Percentiles rank a stretch among this genome's conserved stretches.
phyloP scores from a whole-genome alignment of 64 coral and sea anemone species.

The Orbicella faveolata region DNA sequence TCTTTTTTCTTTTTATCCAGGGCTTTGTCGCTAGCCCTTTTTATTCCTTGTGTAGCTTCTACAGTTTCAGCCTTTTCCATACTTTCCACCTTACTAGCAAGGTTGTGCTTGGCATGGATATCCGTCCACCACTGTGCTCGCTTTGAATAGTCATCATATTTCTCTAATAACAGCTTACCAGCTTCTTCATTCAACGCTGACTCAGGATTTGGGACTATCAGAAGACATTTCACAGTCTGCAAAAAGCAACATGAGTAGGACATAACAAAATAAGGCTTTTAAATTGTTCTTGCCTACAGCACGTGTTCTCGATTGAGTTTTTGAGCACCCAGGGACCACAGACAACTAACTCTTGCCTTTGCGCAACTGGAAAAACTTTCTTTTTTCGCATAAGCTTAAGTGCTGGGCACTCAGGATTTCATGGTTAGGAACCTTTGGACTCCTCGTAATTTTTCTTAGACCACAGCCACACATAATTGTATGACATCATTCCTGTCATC shows the following conservation, averaged over 20 bases:
- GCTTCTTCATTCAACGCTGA: constrained; percentile 99
- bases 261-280: background rate
- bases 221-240: constrained; percentile 96
- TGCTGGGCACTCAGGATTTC: too few species aligned
- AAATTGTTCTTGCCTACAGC: background rate
- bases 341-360: too few species aligned
- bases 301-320: too few species aligned
- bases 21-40: constrained; percentile 75
- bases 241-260: background rate
- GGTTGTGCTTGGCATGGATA: constrained; percentile 83
- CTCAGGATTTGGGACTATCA: constrained; percentile 97
- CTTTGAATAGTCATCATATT: constrained; percentile 97
- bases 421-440: too few species aligned
- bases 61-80: constrained; percentile 47
- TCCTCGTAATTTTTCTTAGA: too few species aligned
- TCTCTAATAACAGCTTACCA: constrained; percentile 90
- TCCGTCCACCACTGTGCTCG: constrained; percentile 91
- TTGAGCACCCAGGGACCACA: too few species aligned
- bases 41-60: constrained; percentile 61
- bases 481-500: too few species aligned
- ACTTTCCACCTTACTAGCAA: constrained; percentile 36
- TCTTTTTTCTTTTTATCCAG: constrained; percentile 99
- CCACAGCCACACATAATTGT: too few species aligned
- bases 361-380: too few species aligned
- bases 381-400: too few species aligned